Percentiles rank a stretch among this genome's conserved stretches.
phyloP scores from a whole-genome alignment of 2,797 vertebrate species.

The Leptoclinus maculatus region DNA sequence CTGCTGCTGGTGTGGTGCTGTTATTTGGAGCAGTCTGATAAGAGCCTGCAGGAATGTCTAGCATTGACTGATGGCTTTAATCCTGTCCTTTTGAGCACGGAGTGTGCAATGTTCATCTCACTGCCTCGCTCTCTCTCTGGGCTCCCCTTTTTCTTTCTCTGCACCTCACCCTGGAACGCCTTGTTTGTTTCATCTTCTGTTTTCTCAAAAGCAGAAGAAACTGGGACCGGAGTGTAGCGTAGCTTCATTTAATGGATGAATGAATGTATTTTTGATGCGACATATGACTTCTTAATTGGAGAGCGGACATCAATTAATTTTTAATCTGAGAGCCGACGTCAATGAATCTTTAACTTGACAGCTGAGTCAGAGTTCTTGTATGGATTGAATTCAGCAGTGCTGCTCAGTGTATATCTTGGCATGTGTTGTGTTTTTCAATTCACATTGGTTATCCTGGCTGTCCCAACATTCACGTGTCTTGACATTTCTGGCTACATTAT shows the following conservation, averaged over 20 bases:
- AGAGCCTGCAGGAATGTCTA: conserved; percentile 73
- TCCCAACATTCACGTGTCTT: neutral
- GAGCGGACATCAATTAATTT: neutral
- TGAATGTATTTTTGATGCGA: neutral
- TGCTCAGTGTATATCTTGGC: neutral
- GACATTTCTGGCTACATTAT: neutral
- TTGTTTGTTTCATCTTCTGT: neutral
- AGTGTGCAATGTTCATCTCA: conserved; percentile 42
- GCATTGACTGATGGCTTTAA: conserved; percentile 73
- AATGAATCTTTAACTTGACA: conserved; percentile 6
- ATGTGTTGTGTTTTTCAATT: neutral
- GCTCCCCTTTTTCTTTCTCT: neutral
- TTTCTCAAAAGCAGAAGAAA: neutral
- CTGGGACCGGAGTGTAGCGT: neutral
- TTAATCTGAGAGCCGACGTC: neutral
- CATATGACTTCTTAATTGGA: neutral
- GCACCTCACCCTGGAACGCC: neutral
- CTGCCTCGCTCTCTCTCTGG: conserved; percentile 14
- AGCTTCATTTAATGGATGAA: conserved; percentile 8
- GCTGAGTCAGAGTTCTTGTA: neutral
- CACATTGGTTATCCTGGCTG: neutral
- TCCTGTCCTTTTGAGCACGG: conserved; percentile 54
- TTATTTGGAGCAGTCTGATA: conserved; percentile 73
- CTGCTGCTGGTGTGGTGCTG: conserved; percentile 50
- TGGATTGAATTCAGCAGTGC: neutral